A percentile compares a stretch with the other conserved stretches of the same genome.
phyloP scores from a whole-genome alignment of 2,888 invertebrate genomes.

The Lepidocyrtoides sp. region DNA sequence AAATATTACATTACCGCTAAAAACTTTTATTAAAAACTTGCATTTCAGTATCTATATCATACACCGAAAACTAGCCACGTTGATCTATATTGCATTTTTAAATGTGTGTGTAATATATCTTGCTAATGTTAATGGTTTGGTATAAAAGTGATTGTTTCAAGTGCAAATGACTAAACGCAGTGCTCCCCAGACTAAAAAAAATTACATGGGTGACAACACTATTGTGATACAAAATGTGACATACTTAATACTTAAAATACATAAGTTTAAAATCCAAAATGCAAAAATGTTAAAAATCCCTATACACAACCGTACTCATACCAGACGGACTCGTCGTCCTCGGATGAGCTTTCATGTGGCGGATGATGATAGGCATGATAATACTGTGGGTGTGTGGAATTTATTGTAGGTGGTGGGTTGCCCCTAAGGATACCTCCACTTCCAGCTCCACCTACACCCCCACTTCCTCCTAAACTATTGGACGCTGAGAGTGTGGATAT shows the following conservation, averaged over 20 bases:
- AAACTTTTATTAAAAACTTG: too few species aligned
- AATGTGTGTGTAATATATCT: neutral
- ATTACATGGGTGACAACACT: constrained; percentile 31
- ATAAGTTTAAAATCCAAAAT: too few species aligned
- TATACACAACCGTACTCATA: constrained; percentile 85
- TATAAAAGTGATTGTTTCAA: constrained; percentile 67
- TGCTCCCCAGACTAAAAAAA: constrained; percentile 12
- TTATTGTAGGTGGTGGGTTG: constrained; percentile 1
- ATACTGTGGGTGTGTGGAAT: constrained; percentile 62
- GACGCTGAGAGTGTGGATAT: constrained; percentile 78
- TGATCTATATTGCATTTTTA: constrained; percentile 29
- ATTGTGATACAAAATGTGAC: neutral
- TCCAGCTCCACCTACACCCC: neutral
- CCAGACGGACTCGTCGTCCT: constrained; percentile 85
- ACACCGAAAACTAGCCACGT: neutral
- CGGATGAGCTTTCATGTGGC: constrained; percentile 80
- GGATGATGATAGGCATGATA: constrained; percentile 60
- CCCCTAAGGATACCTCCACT: constrained; percentile 54
- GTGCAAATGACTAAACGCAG: constrained; percentile 62
- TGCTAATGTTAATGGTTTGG: constrained; percentile 29
- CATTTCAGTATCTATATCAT: neutral
- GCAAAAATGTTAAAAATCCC: too few species aligned
- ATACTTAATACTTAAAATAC: neutral
- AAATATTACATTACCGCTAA: too few species aligned
- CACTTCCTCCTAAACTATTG: constrained; percentile 29